phyloP scores from a whole-genome alignment of 1,140 invertebrate species.

The Tyrophagus putrescentiae region DNA sequence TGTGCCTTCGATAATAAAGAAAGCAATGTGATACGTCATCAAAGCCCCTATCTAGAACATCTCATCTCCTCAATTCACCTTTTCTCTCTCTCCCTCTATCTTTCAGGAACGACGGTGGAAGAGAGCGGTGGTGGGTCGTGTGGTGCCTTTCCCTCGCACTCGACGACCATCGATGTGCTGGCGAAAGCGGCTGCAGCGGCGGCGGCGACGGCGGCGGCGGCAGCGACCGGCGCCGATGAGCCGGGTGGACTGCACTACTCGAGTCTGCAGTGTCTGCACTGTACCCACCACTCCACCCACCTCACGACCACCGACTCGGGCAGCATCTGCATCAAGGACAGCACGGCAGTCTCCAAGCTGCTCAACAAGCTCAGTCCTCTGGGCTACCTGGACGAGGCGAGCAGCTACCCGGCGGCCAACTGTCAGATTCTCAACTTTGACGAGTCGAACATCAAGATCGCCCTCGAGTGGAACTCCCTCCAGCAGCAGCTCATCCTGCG shows the following conservation, averaged over 20 bases:
- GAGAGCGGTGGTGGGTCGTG: neutral
- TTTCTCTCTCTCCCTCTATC: too few relatives aligned
- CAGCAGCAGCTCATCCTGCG: slow-evolving; percentile 9
- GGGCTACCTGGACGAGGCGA: neutral
- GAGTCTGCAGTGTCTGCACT: neutral
- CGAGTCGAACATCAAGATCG: neutral
- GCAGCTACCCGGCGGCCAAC: neutral
- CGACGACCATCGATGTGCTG: neutral
- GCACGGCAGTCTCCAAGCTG: neutral
- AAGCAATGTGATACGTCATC: neutral
- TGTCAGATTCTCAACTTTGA: slow-evolving; percentile 5
- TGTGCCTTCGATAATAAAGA: neutral
- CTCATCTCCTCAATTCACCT: too few relatives aligned
- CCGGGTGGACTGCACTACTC: slow-evolving; percentile 5
- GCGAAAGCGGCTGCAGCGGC: neutral
- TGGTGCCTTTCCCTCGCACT: neutral
- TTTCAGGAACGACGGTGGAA: neutral
- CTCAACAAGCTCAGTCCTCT: neutral
- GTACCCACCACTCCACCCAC: neutral
- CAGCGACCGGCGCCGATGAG: too few relatives aligned
- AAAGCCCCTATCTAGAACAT: neutral
- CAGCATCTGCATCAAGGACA: slow-evolving; percentile 7
- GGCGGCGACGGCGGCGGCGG: neutral
- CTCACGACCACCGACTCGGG: slow-evolving; percentile 12
- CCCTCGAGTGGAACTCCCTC: slow-evolving; percentile 2